Evolutionary conservation across 1,140 invertebrate genomes (phyloP), one percentile per base, ranked within the genome.

Genomic region (Bombus waltoni): DNA sequence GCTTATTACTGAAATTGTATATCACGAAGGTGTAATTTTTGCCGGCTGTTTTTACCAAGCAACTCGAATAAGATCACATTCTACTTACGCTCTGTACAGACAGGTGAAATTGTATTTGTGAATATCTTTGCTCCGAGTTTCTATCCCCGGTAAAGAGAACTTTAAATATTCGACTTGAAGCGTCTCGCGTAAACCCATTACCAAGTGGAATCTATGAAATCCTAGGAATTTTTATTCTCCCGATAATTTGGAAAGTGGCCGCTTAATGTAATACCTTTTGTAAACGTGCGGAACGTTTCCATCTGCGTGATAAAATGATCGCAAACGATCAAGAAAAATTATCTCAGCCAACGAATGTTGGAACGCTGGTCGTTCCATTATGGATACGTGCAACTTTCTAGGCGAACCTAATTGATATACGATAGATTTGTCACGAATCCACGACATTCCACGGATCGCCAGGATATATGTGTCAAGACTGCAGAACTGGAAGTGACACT

Each of bases 401-500:
- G 22, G 38, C 8, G n/a, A n/a, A 11, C 1, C 18, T 74, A 53
- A 74, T n/a, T 42, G 42, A 32, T n/a, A 15, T 15, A 35, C 25
- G 22, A 75, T 42, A 53, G 28, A 38, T 18, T 22, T 11, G 6
- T 15, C 25, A 35, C 15, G 28, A 83, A 53, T 77, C 42, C 32
- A 59, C 13, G 76, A 62, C 32, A 77, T 71, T 38, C 35, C 40
- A n/a, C 6, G n/a, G 65, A 40, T 59, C 35, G 65, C 35, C 40
- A 57, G 22, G 77, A 85, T 87, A 72, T 87, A 72, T 80, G 57
- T 78, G 81, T 44, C 82, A 79, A 76, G 65, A 72, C 70, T 85
- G 71, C 70, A 85, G 80, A 75, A 87, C 76, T 90, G 80, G 76
- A 85, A 90, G 62, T 81, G 83, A 89, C 82, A 90, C 66, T 87